Evolutionary conservation across 2,888 invertebrate species (phyloP).

Genomic region (Acanthosepion lycidas): DNA sequence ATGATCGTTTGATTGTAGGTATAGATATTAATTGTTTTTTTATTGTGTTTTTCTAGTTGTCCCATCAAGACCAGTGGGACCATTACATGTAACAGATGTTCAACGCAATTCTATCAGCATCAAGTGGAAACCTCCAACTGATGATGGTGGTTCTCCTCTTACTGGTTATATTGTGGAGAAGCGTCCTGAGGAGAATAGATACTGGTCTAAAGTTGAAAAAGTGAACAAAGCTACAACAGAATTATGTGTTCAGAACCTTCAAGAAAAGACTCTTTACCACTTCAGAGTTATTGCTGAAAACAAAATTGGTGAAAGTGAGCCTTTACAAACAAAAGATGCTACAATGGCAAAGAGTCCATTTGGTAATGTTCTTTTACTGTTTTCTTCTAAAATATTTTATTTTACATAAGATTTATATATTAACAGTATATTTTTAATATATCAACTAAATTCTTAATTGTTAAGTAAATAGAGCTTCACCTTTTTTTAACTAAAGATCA

Average conservation of each 20-base stretch:
- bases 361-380: constrained; percentile 57
- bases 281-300: constrained; percentile 66
- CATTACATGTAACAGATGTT: constrained; percentile 67
- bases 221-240: constrained; percentile 80
- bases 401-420: not conserved
- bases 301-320: constrained; percentile 79
- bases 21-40: not conserved
- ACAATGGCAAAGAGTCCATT: constrained; percentile 65
- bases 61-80: constrained; percentile 64
- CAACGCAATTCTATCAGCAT: constrained; percentile 66
- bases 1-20: too few species aligned
- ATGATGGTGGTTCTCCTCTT: constrained; percentile 87
- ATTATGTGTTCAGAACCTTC: constrained; percentile 68
- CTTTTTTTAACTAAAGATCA: too few species aligned
- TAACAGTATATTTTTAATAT: not conserved
- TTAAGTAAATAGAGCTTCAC: too few species aligned
- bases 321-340: constrained; percentile 61
- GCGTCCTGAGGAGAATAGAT: constrained; percentile 71
- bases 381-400: not conserved
- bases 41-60: constrained; percentile 60
- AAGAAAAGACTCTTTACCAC: constrained; percentile 75
- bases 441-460: too few species aligned
- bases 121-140: constrained; percentile 82
- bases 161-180: constrained; percentile 73
- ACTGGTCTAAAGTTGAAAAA: constrained; percentile 87